Evolutionary conservation across 2,113 vertebrate species (phyloP), one percentile per base, ranked within the genome.

Genomic region (Cyanoliseus patagonus): DNA sequence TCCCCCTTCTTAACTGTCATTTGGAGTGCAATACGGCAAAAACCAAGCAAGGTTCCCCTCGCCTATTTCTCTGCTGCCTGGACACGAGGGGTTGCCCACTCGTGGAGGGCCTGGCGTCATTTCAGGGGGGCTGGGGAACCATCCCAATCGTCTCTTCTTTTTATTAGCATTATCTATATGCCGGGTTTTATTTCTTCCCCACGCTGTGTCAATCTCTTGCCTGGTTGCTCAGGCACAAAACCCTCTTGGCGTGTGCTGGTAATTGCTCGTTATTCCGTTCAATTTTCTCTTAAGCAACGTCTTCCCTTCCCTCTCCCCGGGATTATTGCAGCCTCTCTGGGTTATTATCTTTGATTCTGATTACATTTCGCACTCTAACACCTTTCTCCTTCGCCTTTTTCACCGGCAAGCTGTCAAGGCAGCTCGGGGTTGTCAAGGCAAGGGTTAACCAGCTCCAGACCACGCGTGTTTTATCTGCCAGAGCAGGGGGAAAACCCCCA

Each of bases 151-250:
- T 22, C 23, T 72, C 24, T 13, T 30, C 3, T 22, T 22, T 25
- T 59, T 35, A 23, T 35, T 23, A 59, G 6, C 33, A 15, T n/a
- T 35, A 59, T 24, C 57, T 59, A 59, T 59, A n/a, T 59, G 14
- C 22, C 57, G 6, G 10, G 91, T 96, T 97, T 97, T 96, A 94
- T 97, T 91, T 96, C 90, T 89, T 92, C 88, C 96, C 93, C 97
- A 96, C 94, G 95, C 97, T 97, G 97, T 69, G 95, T 92, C 95
- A 97, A 97, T 92, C 97, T 94, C 95, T 97, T 90, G 95, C 69
- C 86, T 14, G 49, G 80, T 96, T 82, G 63, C 31, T 96, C 90
- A 97, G 96, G 97, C 95, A 25, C 92, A 80, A 96, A 95, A 84
- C 96, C 93, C 78, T 81, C 92, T 84, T 49, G 85, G 83, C 51